These are phyloP conservation scores for Amaurobius ferox DNA, from an alignment of 2,888 invertebrate genomes.

Conservation along the genomic window DNA sequence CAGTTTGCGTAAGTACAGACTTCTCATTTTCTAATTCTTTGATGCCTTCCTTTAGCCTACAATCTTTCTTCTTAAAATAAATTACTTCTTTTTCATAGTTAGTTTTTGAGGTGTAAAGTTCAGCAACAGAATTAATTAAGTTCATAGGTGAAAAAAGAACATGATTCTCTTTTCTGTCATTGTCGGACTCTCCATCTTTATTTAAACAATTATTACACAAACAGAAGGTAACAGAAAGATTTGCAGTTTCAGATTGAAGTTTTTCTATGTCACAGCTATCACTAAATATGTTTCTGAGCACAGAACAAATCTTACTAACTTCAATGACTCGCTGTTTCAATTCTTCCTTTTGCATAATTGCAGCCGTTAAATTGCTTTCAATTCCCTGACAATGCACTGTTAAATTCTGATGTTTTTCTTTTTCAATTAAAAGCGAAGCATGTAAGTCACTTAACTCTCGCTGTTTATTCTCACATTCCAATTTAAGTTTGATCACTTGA, in stretches of 20 bases:
- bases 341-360: conserved; percentile 25
- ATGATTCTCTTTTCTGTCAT: background rate
- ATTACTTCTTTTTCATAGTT: background rate
- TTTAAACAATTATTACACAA: background rate
- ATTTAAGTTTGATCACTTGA: background rate
- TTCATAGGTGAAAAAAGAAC: background rate
- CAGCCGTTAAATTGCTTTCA: conserved; percentile 15
- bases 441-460: background rate
- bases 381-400: conserved; percentile 19
- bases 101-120: background rate
- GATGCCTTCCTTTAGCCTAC: background rate
- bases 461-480: conserved; percentile 4
- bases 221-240: background rate
- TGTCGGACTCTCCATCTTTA: background rate
- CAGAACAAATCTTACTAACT: background rate
- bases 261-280: background rate
- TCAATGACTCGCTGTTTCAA: background rate
- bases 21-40: background rate
- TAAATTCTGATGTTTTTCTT: conserved; percentile 6
- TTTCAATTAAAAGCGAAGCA: background rate
- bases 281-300: background rate
- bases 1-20: background rate
- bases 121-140: background rate
- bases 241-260: background rate
- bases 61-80: background rate